Base-by-base conservation (phyloP, 2,797 vertebrate species). In the Coilia nasus region DNA sequence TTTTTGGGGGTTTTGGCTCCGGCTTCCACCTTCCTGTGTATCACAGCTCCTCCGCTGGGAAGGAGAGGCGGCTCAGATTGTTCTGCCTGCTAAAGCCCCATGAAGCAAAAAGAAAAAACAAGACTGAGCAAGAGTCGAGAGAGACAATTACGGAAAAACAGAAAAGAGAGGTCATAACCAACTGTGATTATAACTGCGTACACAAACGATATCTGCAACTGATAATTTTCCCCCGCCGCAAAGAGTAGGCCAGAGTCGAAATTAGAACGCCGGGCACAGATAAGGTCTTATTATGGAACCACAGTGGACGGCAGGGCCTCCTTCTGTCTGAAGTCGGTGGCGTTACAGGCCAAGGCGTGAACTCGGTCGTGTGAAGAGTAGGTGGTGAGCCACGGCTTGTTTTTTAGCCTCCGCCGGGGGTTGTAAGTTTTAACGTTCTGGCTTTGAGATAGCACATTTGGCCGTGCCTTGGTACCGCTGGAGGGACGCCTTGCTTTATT, bases 211-310 rank as follows among this genome's bases (percentile, higher is more conserved):
- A 87, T 87, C 84, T 88, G 50, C 82, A 90, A 85, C 84, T 86
- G 83, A 85, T 92, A 59, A 90, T 92, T 93, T 93, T 59, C 84
- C 89, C 86, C 62, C 83, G 85, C 90, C 88, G 87, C 90, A 92
- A 78, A 92, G 89, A 92, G 91, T 91, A 91, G 85, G 88, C 85
- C 87, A 14, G 86, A 83, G 87, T 93, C 86, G 87, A 86, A 91
- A 92, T 93, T 90, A 88, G 90, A 88, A 87, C 19, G 67, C 82
- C 88, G 83, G 59, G 35, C 82, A 81, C 60, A 82, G 82, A 88
- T 89, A 85, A 84, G 85, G 67, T 85, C 85, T 90, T 87, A 91
- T 91, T 90, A 89, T 54, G 60, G 64, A 84, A 35, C 87, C 89
- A 85, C 88, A 89, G 25, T 83, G 82, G 81, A 90, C 75, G 82